Base-by-base conservation (phyloP, 2,888 invertebrate species). In the Heteromyza rotundicornis region DNA sequence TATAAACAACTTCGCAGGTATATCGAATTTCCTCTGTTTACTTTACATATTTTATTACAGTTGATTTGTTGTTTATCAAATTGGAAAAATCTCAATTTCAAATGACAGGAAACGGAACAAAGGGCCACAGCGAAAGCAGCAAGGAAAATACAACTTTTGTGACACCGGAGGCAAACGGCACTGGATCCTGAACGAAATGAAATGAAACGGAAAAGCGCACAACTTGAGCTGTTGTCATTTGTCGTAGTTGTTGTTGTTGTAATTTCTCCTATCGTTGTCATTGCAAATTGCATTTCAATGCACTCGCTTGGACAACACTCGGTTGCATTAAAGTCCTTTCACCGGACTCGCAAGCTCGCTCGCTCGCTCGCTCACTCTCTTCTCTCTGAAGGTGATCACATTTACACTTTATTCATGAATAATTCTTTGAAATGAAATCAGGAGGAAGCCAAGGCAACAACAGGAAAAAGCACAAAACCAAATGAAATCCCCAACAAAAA, bases 1-100 rank as follows among this genome's bases (percentile, higher is more conserved):
- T n/a, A n/a, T n/a, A n/a, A n/a, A n/a, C n/a, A n/a, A n/a, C n/a
- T n/a, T n/a, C n/a, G n/a, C n/a, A n/a, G n/a, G n/a, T n/a, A n/a
- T n/a, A n/a, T n/a, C n/a, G n/a, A n/a, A n/a, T n/a, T n/a, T n/a
- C n/a, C n/a, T n/a, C n/a, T n/a, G n/a, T 32, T 32, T 32, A 5
- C 12, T 32, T 32, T 32, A 12, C 32, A 32, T 5, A 32, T 32
- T 32, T 12, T 32, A 5, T 32, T 32, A 65, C 64, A 61, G 65
- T 65, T 63, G 64, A 65, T 63, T 65, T 65, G 65, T 50, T 65
- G 64, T 63, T 63, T 68, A 68, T 68, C 65, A 65, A 68, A 61
- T 57, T 63, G 64, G 63, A 68, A 65, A 64, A 63, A 68, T 60
- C 65, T 61, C 60, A 64, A 63, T 63, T 65, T 61, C 65, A 64